Percentiles rank a stretch among this genome's conserved stretches.
phyloP scores from a whole-genome alignment of 2,797 vertebrate genomes.

The Fistularia tabacaria region DNA sequence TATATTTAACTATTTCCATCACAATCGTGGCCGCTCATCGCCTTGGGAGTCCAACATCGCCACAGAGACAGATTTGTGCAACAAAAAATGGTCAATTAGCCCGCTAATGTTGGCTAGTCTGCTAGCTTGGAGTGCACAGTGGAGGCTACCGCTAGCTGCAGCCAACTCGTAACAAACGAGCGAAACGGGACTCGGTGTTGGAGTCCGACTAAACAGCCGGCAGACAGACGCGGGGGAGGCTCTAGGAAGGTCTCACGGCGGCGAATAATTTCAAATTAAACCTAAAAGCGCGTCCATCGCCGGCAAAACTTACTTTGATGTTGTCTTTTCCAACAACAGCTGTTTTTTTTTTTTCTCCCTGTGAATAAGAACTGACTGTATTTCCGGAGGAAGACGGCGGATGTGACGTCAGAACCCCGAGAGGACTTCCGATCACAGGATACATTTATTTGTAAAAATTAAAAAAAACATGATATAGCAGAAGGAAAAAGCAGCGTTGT shows the following conservation, averaged over 20 bases:
- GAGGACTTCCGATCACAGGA: too few relatives aligned
- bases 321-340: conserved; percentile 75
- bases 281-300: background rate
- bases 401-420: conserved; percentile 51
- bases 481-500: too few relatives aligned
- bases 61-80: conserved; percentile 12
- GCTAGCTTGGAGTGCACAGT: conserved; percentile 55
- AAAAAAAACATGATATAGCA: background rate
- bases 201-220: conserved; percentile 31
- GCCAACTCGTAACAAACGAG: conserved; percentile 67
- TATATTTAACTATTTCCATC: background rate
- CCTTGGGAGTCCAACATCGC: background rate
- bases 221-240: background rate
- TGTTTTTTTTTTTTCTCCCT: conserved; percentile 69
- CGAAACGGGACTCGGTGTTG: conserved; percentile 33
- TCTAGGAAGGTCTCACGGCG: background rate
- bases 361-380: conserved; percentile 77
- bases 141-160: conserved; percentile 60
- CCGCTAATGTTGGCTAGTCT: conserved; percentile 40
- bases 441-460: background rate
- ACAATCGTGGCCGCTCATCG: background rate
- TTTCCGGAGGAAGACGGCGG: conserved; percentile 73
- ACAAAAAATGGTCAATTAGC: conserved; percentile 31
- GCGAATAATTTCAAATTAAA: background rate
- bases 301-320: conserved; percentile 69